A percentile compares a stretch with the other conserved stretches of the same genome.
Evolutionary conservation across 2,797 vertebrate genomes (phyloP).

Genomic region (Clarias platycephalus): DNA sequence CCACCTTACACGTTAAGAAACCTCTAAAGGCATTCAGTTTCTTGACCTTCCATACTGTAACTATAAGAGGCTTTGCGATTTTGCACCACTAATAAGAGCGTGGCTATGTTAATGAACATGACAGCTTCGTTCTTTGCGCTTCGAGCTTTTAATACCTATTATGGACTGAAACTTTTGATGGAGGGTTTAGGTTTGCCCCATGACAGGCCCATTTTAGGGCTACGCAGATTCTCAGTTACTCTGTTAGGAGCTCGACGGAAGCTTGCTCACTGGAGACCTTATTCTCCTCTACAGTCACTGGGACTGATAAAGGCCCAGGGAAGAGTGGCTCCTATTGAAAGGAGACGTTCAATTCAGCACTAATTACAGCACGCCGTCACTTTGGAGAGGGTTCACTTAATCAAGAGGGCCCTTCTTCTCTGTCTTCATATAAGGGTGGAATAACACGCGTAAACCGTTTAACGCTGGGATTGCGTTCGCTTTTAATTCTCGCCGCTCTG

Average conservation of each 20-base stretch:
- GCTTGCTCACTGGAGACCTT: slow-evolving; percentile 77
- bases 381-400: slow-evolving; percentile 84
- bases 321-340: slow-evolving; percentile 83
- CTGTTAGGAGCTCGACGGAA: slow-evolving; percentile 72
- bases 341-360: slow-evolving; percentile 73
- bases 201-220: slow-evolving; percentile 81
- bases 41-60: slow-evolving; percentile 38
- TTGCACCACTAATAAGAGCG: slow-evolving; percentile 83
- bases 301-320: slow-evolving; percentile 79
- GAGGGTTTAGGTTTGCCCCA: slow-evolving; percentile 82
- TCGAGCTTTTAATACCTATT: slow-evolving; percentile 86
- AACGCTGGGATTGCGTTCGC: slow-evolving; percentile 76
- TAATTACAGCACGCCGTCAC: slow-evolving; percentile 81
- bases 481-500: slow-evolving; percentile 72
- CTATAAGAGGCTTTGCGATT: slow-evolving; percentile 84
- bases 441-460: slow-evolving; percentile 83
- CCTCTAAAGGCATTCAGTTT: background rate
- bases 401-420: slow-evolving; percentile 75
- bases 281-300: slow-evolving; percentile 72
- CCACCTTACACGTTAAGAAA: background rate
- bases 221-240: slow-evolving; percentile 79
- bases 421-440: slow-evolving; percentile 75
- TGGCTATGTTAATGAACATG: slow-evolving; percentile 83
- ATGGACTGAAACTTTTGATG: slow-evolving; percentile 84
- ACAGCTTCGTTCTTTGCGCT: slow-evolving; percentile 81